Base-by-base conservation (phyloP, 1,140 invertebrate genomes). In the Medauroidea extradentata region DNA sequence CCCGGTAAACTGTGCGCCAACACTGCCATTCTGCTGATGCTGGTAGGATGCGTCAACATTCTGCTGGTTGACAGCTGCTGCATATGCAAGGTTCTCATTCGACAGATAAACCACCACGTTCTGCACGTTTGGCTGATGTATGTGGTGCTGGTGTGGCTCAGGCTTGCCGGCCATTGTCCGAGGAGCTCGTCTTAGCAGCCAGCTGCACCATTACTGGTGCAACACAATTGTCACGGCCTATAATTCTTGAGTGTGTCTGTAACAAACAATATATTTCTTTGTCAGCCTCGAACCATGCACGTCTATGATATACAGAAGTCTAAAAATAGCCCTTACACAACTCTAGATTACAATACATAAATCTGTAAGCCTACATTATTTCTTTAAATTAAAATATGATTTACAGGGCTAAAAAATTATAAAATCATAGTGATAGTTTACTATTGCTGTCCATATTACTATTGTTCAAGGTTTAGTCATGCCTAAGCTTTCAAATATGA, bases 71-170 rank as follows among this genome's bases (percentile, higher is more conserved):
- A 75, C 70, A 25, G 73, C 66, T 64, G 43, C 34, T 41, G 53
- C 34, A 53, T 61, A 61, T 18, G 60, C 48, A 62, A 75, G 73
- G 66, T 75, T 74, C 60, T 75, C 75, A 64, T 73, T 73, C 5
- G 75, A 77, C 44, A 77, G 74, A 62, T 76, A 77, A 34, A 77
- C 75, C 70, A 77, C 70, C 59, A 77, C 75, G 74, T 77, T 77
- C 61, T 75, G 74, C 38, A 77, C 69, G 63, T 67, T 69, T 16
- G 68, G 70, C 38, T 51, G 60, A 29, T 57, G 73, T 68, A 71
- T 67, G 56, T 68, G 67, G 63, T 72, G 68, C 60, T 59, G 69
- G 65, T 59, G 71, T 69, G 63, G 75, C 65, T 77, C 75, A 75
- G 75, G 73, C 72, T 77, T 77, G 68, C 70, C 69, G 63, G 72